Evolutionary conservation across 1,140 invertebrate genomes (phyloP).

Genomic region (Hylaeus anthracinus): DNA sequence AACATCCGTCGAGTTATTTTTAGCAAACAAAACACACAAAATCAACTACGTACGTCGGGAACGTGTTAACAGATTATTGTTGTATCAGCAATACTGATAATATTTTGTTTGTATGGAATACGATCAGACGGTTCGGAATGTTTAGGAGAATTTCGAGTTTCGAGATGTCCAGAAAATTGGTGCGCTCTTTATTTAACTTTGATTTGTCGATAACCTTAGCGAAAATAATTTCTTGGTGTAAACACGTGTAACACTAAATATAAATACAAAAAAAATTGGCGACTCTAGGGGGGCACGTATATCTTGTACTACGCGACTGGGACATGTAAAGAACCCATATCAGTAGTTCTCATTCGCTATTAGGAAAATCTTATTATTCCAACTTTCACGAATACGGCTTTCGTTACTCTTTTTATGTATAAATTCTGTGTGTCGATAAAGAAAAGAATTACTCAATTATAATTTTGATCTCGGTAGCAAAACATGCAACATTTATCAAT

Average conservation of each 20-base stretch:
- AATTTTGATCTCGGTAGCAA: background rate
- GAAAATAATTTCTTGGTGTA: no score
- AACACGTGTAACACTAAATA: background rate
- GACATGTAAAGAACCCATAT: background rate
- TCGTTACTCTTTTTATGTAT: background rate
- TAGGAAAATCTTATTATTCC: background rate
- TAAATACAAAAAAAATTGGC: background rate
- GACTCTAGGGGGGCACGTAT: background rate
- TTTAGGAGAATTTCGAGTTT: no score
- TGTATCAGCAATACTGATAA: background rate
- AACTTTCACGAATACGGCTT: background rate
- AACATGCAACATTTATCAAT: background rate
- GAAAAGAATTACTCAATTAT: background rate
- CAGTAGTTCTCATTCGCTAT: constrained; percentile 19
- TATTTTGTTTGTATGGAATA: background rate
- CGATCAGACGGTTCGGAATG: no score
- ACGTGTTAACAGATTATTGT: background rate
- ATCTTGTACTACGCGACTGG: constrained; percentile 1
- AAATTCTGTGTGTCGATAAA: background rate
- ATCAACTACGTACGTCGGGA: no score
- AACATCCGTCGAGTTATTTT: background rate
- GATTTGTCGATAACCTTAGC: no score
- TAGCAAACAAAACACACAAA: background rate
- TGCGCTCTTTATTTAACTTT: no score
- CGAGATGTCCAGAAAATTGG: no score